Evolutionary conservation across 2,797 vertebrate genomes (phyloP).

Genomic region (Chloroceryle amazona): DNA sequence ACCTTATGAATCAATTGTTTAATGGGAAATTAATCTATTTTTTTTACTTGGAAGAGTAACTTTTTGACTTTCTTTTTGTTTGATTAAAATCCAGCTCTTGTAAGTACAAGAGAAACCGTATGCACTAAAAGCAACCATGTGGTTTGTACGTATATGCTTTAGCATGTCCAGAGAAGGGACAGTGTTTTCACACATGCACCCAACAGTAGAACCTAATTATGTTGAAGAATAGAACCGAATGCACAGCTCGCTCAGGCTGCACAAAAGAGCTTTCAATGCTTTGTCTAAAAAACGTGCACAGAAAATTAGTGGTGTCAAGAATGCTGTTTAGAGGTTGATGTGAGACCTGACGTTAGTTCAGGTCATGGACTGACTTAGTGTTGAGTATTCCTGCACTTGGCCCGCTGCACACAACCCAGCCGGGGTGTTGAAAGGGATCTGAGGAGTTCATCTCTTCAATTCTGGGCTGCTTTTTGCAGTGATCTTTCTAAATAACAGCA

Average conservation of each 20-base stretch:
- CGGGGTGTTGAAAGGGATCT: not conserved
- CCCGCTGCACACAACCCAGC: accelerated
- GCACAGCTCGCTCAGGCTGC: not conserved
- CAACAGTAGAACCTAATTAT: not conserved
- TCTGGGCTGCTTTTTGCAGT: not conserved
- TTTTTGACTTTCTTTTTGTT: not conserved
- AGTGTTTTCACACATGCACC: not conserved
- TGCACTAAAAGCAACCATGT: not conserved
- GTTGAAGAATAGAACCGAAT: not conserved
- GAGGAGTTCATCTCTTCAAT: not conserved
- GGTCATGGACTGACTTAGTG: not conserved
- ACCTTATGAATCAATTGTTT: constrained; percentile 12
- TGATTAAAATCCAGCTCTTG: not conserved
- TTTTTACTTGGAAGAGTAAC: not conserved
- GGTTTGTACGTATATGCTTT: not conserved
- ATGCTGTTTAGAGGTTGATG: not conserved
- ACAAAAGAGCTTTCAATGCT: not conserved
- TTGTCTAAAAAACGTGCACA: not conserved
- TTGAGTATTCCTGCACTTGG: not conserved
- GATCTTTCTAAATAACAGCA: not conserved
- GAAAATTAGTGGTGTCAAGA: not conserved
- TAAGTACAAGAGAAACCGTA: not conserved
- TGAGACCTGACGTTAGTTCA: not conserved
- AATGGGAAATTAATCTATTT: not conserved
- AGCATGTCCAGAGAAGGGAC: not conserved